phyloP scores from a whole-genome alignment of 2,797 vertebrate genomes.

The Falco peregrinus region DNA sequence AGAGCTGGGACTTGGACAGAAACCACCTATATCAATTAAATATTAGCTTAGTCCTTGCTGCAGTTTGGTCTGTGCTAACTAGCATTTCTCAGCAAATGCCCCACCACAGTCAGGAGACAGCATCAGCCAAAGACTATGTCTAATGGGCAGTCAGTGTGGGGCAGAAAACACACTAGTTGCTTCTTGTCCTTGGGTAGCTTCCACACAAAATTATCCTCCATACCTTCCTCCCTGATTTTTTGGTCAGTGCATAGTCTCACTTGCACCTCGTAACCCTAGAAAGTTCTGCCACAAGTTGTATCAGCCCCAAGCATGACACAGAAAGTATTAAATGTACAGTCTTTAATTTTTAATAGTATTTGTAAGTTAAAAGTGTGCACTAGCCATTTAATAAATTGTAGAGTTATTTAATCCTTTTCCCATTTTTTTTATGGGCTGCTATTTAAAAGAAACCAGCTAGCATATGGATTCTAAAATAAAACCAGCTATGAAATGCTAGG shows the following conservation, averaged over 20 bases:
- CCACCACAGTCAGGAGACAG: neutral
- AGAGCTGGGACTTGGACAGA: neutral
- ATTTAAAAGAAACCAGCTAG: neutral
- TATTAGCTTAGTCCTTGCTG: neutral
- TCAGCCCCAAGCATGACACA: neutral
- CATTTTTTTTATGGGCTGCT: neutral
- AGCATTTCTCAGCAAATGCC: neutral
- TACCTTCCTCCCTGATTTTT: neutral
- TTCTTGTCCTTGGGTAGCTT: neutral
- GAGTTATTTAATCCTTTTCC: neutral
- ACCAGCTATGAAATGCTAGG: neutral
- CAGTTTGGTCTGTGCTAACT: neutral
- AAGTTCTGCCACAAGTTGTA: neutral
- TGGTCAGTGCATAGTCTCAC: neutral
- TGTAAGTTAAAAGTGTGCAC: neutral
- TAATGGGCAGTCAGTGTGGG: rapidly evolving
- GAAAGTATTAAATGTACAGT: neutral
- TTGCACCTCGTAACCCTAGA: neutral
- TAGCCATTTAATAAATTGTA: neutral
- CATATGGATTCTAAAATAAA: neutral
- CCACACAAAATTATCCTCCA: neutral
- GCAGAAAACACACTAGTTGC: neutral
- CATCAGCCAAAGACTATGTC: neutral
- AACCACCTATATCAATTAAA: neutral
- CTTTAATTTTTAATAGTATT: neutral